Base-by-base conservation (phyloP, 2,797 vertebrate species). In the Lophura swinhoii region DNA sequence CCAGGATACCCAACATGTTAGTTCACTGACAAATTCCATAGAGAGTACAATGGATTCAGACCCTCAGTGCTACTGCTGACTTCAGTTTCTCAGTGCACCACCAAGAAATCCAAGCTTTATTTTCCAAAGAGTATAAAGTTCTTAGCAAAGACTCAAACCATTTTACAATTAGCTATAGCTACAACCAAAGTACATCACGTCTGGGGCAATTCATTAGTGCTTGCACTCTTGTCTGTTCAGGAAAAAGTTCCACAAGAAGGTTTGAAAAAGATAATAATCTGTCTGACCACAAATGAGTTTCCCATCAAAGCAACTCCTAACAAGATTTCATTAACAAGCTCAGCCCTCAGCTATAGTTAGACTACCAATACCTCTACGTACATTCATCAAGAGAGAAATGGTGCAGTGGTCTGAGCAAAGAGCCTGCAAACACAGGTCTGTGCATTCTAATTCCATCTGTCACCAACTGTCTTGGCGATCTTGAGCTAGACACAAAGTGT, bases 401-500 rank as follows among this genome's bases (percentile, higher is more conserved):
- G 14, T 12, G 10, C 5, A 72, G 44, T 3, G 1, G 49, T 14
- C 79, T 1, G 4, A 83, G 41, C 76, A 66, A 49, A 75, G 48
- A 72, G 78, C 37, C 70, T 48, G 68, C 23, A 63, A 23, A 12
- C 5, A 49, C 22, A 73, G 59, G 39, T 53, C 82, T 78, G 31
- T 37, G 73, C 66, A 79, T 91, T 92, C 84, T 49, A 81, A 94
- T 91, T 75, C 51, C 31, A 44, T 18, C 78, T 72, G 64, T 64
- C 71, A 92, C 67, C 63, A 73, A 26, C n/a, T 28, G 15, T 43
- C 93, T 64, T 31, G 73, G 88, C 64, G 88, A 83, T 88, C 83
- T 72, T 8, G 51, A 95, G 84, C 41, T 9, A 63, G 88, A 90
- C 86, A 78, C 73, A 46, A 89, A 93, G 86, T 28, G 49, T 95